Conservation (phyloP, 2,113 vertebrate species). For the Salminus brasiliensis region DNA sequence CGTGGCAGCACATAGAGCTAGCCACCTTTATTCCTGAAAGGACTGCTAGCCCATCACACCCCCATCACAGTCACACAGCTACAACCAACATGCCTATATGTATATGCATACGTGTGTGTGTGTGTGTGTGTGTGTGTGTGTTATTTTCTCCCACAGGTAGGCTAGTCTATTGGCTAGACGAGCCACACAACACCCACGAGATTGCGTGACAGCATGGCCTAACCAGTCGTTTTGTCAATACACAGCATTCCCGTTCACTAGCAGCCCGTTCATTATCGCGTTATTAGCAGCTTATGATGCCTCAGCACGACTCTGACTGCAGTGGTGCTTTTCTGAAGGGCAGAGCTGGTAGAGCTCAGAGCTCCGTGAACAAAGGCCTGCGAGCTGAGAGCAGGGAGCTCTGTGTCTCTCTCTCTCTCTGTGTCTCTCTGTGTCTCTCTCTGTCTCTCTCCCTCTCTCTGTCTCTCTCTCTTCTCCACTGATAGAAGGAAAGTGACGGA, state of each 20-base stretch:
- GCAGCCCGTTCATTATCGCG: too few relatives aligned
- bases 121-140: too few relatives aligned
- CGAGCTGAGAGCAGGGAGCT: constrained; percentile 10
- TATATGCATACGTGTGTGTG: too few relatives aligned
- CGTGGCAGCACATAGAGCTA: background rate
- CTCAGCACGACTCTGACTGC: background rate
- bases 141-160: background rate
- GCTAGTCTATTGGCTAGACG: background rate
- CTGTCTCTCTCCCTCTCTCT: constrained; percentile 10
- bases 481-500: constrained; percentile 24
- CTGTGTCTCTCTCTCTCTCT: background rate
- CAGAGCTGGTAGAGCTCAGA: background rate
- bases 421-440: constrained; percentile 16
- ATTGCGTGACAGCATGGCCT: constrained; percentile 42
- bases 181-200: background rate
- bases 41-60: too few relatives aligned
- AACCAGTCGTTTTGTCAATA: constrained; percentile 27
- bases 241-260: background rate
- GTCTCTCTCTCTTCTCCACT: too few relatives aligned
- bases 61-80: too few relatives aligned
- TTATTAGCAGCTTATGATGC: background rate
- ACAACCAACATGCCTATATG: too few relatives aligned
- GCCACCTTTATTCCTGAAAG: too few relatives aligned
- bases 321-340: constrained; percentile 2
- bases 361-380: constrained; percentile 45